Evolutionary conservation across 1,140 invertebrate species (phyloP).

Genomic region (Aphelinus certus): DNA sequence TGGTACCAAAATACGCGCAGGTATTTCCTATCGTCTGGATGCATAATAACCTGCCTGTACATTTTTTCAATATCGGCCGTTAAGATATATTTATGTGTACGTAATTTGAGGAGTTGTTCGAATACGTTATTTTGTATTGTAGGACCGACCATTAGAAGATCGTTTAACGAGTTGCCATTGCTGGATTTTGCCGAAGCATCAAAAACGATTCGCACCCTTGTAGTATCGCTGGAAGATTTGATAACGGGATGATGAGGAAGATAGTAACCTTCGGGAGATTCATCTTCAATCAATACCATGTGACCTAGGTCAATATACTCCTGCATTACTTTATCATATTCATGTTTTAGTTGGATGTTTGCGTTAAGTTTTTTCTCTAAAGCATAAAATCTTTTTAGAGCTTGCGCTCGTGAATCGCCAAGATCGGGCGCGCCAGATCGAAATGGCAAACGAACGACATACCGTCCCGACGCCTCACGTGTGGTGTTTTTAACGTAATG

Average conservation of each 20-base stretch:
- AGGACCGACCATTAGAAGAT: conserved; percentile 11
- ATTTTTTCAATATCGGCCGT: conserved; percentile 52
- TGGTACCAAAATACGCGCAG: conserved; percentile 54
- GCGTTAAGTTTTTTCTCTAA: too few relatives aligned
- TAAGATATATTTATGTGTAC: conserved; percentile 39
- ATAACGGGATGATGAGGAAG: conserved; percentile 41
- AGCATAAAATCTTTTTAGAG: background rate
- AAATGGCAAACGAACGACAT: conserved; percentile 20
- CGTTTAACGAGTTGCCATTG: conserved; percentile 28
- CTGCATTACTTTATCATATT: background rate
- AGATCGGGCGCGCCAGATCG: background rate
- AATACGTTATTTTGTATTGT: conserved; percentile 17
- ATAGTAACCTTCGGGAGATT: conserved; percentile 20
- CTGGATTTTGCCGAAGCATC: background rate
- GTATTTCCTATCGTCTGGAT: conserved; percentile 44
- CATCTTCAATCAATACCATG: background rate
- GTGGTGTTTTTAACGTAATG: conserved; percentile 1
- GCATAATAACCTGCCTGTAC: conserved; percentile 53
- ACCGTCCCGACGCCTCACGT: conserved; percentile 1
- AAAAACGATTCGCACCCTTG: conserved; percentile 20
- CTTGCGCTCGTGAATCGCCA: background rate
- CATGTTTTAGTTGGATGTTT: background rate
- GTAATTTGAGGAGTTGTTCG: conserved; percentile 26
- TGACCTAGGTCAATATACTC: background rate
- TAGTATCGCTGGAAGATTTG: conserved; percentile 31